Conservation (phyloP, 1,140 invertebrate genomes). For the Antheraea pernyi region DNA sequence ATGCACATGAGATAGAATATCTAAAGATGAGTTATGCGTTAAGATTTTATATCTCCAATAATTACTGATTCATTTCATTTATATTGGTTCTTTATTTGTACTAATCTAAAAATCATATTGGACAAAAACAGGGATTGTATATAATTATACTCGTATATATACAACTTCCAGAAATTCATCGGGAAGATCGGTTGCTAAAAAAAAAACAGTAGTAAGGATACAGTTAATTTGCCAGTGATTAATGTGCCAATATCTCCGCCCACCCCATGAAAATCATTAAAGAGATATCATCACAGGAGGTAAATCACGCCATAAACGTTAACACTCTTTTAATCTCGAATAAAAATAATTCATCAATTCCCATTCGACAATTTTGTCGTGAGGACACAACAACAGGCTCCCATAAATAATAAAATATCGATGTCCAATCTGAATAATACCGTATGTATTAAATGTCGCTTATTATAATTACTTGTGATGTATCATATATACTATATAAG, state of each 20-base stretch:
- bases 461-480: background rate
- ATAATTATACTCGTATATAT: too few species aligned
- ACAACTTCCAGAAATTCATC: too few species aligned
- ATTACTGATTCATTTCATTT: too few species aligned
- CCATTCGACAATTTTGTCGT: background rate
- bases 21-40: too few species aligned
- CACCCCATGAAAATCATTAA: slow-evolving; percentile 1
- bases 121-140: too few species aligned
- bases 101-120: too few species aligned
- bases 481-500: background rate
- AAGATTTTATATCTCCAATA: too few species aligned
- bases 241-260: background rate
- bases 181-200: too few species aligned
- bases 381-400: background rate
- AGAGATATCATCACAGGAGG: background rate
- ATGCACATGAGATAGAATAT: too few species aligned
- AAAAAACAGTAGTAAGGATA: background rate
- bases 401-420: background rate
- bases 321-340: background rate
- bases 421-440: background rate
- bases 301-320: slow-evolving; percentile 1
- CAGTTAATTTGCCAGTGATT: background rate
- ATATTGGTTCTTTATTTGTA: too few species aligned
- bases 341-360: background rate
- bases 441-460: background rate